These are phyloP conservation scores for Prunella himalayana DNA, from an alignment of 2,113 vertebrate species.

Conservation along the genomic window DNA sequence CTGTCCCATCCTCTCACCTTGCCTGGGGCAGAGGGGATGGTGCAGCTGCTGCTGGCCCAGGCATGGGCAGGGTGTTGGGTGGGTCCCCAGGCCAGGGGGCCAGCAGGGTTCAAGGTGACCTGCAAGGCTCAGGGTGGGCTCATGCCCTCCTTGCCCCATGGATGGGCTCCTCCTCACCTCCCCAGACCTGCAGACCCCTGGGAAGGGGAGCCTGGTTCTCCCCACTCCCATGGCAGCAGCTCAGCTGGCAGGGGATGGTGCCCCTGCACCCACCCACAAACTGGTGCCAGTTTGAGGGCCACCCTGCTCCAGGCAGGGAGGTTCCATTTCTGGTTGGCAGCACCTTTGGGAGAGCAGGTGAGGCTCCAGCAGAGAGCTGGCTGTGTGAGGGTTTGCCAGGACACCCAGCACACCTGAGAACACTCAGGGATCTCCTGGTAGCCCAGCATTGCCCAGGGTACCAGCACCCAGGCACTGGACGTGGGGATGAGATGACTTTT, in stretches of 20 bases:
- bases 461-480: accelerated
- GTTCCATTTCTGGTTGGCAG: neutral
- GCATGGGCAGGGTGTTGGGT: neutral
- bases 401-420: neutral
- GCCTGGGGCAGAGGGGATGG: neutral
- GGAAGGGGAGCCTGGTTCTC: accelerated
- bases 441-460: neutral
- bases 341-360: neutral
- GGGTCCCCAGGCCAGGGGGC: neutral
- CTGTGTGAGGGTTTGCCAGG: neutral
- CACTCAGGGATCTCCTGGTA: neutral
- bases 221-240: accelerated
- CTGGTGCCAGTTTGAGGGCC: neutral
- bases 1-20: neutral
- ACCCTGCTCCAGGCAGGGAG: neutral
- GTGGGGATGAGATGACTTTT: accelerated
- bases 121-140: neutral
- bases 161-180: neutral
- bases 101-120: neutral
- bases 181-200: neutral
- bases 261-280: neutral
- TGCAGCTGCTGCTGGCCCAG: neutral
- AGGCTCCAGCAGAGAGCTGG: neutral
- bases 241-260: neutral
- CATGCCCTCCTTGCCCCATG: accelerated